These are phyloP conservation scores for Hyaena hyaena DNA, from an alignment of 2,113 vertebrate genomes.

Conservation along the genomic window DNA sequence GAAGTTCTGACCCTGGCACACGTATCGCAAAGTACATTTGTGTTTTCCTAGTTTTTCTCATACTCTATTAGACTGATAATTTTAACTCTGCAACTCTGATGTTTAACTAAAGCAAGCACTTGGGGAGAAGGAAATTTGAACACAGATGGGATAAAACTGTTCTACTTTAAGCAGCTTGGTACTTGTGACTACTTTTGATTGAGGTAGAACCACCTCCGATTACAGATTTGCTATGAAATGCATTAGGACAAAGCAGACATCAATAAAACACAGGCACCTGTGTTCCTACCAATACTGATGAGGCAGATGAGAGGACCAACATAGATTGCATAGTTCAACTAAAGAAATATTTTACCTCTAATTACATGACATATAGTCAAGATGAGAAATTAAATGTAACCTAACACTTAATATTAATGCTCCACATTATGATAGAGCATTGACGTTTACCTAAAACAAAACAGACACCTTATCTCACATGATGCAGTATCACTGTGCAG, in stretches of 20 bases:
- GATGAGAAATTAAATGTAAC: background rate
- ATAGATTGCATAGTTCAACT: background rate
- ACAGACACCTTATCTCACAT: background rate
- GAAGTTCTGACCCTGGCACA: constrained; percentile 48
- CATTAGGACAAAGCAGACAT: background rate
- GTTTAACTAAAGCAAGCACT: constrained; percentile 41
- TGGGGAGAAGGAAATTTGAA: constrained; percentile 21
- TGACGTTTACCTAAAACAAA: background rate
- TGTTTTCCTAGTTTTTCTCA: constrained; percentile 59
- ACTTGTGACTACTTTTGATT: background rate
- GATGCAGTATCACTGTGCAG: background rate
- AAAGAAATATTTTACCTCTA: background rate
- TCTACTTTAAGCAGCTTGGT: background rate
- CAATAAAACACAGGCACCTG: background rate
- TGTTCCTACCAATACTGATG: background rate
- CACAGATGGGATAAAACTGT: background rate
- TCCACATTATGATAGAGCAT: background rate
- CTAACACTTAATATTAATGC: background rate
- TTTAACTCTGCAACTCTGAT: constrained; percentile 33
- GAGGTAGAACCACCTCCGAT: background rate
- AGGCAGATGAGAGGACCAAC: background rate
- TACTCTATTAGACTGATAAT: constrained; percentile 32
- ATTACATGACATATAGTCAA: background rate
- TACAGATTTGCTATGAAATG: background rate
- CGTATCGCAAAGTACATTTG: constrained; percentile 25